Evolutionary conservation across 2,797 vertebrate genomes (phyloP), one percentile per base, ranked within the genome.

Genomic region (Cynopterus sphinx): DNA sequence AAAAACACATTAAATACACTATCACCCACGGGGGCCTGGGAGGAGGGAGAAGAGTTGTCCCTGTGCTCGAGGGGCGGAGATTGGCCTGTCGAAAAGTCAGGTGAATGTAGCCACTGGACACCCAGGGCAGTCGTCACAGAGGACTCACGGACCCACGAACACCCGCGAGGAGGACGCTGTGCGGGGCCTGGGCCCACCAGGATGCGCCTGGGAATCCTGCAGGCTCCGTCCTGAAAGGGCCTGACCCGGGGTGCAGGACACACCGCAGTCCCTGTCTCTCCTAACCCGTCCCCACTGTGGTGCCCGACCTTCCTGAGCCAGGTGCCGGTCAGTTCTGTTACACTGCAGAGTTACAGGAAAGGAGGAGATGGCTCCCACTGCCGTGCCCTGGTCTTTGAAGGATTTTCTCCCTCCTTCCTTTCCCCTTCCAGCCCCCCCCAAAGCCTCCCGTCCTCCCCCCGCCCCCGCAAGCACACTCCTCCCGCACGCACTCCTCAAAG

Each of bases 1-100:
- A 97, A 97, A n/a, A 9, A 78, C 94, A 96, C 96, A 95, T 97
- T 73, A 98, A 98, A 98, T 97, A 98, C 83, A 83, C 93, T 81
- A 74, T 92, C 88, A 96, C 97, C 94, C 96, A 3, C 0, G 6
- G 41, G 31, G n/a, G 70, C 55, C 93, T 0, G 7, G 74, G 88
- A 59, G 43, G 84, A 88, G 79, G 43, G 59, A 63, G 83, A 83
- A 83, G 91, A 59, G 94, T 21, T 67, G 77, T 86, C 67, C 84
- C 90, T 94, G 95, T 46, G 39, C 51, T 79, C 22, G 87, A 91
- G 96, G 97, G 93, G 95, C 28, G 0, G 87, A 78, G 78, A 31
- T 90, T 77, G 95, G 96, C 97, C 97, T 91, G 12, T 16, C 13
- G n/a, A 86, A 81, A 96, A 74, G 49, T 78, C 75, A 74, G 95